Percentiles rank a stretch among this genome's conserved stretches.
Evolutionary conservation across 2,113 vertebrate species (phyloP).

Genomic region (Leptocoma aspasia): DNA sequence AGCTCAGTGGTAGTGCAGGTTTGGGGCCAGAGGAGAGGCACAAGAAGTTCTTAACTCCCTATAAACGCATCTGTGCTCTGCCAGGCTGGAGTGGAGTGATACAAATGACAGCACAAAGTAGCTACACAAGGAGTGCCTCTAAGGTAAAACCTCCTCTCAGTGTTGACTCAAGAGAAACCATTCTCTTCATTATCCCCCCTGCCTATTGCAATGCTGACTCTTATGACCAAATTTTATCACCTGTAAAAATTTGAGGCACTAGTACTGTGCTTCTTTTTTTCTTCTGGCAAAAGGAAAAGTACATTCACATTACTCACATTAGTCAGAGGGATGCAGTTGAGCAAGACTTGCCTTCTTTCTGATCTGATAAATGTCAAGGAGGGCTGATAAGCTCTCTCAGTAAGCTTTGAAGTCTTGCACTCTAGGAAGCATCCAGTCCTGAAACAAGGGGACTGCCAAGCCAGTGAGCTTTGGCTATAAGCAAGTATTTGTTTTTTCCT

Average conservation of each 20-base stretch:
- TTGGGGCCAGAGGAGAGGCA: not conserved
- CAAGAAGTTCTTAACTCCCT: not conserved
- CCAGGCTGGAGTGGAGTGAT: not conserved
- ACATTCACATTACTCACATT: fast-evolving
- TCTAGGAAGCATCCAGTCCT: not conserved
- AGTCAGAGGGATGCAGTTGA: not conserved
- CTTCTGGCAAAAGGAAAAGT: not conserved
- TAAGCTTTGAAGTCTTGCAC: not conserved
- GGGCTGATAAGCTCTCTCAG: not conserved
- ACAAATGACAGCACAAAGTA: not conserved
- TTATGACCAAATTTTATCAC: not conserved
- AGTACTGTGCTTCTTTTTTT: not conserved
- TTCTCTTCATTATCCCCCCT: not conserved
- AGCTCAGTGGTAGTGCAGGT: not conserved
- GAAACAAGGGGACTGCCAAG: not conserved
- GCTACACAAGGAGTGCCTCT: not conserved
- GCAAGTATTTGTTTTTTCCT: not conserved
- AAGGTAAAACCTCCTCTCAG: not conserved
- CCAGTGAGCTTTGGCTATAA: not conserved
- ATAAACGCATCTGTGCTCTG: not conserved
- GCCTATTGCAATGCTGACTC: not conserved
- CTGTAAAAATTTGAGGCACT: not conserved
- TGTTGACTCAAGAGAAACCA: not conserved
- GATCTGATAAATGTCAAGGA: not conserved
- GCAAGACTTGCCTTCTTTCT: not conserved